These are phyloP conservation scores for Genyomyrus donnyi DNA, from an alignment of 2,113 vertebrate species.

Conservation along the genomic window DNA sequence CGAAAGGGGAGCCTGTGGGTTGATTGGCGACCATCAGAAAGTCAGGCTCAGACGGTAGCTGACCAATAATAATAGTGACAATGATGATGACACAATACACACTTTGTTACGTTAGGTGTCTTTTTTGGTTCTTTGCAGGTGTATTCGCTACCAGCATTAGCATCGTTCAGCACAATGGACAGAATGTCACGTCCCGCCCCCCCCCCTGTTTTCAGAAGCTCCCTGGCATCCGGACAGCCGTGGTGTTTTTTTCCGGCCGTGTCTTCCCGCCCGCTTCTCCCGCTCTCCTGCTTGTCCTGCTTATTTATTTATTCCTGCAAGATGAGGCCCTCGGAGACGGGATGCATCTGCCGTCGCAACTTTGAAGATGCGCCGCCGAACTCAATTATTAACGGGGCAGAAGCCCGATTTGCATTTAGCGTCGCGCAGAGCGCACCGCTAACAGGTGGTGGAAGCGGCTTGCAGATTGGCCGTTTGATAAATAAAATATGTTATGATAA, in stretches of 20 bases:
- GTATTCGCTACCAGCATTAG: background rate
- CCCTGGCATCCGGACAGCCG: slow-evolving; percentile 14
- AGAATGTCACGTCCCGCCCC: background rate
- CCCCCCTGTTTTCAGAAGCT: background rate
- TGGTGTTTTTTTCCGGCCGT: background rate
- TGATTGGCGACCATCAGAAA: background rate
- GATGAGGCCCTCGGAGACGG: slow-evolving; percentile 55
- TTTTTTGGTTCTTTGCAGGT: background rate
- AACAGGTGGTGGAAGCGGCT: slow-evolving; percentile 56
- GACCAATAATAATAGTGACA: background rate
- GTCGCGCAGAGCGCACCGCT: slow-evolving; percentile 49
- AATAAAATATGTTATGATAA: slow-evolving; percentile 64
- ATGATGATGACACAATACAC: background rate
- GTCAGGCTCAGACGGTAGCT: background rate
- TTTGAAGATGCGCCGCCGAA: slow-evolving; percentile 57
- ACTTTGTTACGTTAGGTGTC: background rate
- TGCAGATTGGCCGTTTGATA: slow-evolving; percentile 49
- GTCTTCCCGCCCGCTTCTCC: background rate
- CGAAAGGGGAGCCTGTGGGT: background rate
- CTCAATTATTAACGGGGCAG: slow-evolving; percentile 54
- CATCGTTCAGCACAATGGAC: background rate
- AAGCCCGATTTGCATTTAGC: slow-evolving; percentile 55
- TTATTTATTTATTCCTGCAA: slow-evolving; percentile 64
- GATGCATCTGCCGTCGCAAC: slow-evolving; percentile 57
- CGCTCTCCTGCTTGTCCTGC: slow-evolving; percentile 35